phyloP scores from a whole-genome alignment of 2,113 vertebrate genomes.

The Lates calcarifer region DNA sequence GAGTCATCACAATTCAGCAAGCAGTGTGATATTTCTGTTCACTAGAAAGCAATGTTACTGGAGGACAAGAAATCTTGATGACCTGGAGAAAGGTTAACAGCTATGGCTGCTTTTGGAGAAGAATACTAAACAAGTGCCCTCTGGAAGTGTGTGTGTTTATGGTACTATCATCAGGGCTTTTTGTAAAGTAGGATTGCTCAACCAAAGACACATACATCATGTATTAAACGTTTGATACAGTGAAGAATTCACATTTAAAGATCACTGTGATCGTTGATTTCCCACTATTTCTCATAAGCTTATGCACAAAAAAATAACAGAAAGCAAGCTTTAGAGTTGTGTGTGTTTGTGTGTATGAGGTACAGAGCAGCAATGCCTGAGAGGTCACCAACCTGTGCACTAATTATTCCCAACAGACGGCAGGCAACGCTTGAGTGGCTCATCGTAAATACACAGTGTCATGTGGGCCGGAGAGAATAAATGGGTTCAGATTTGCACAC shows the following conservation, averaged over 20 bases:
- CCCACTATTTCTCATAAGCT: neutral
- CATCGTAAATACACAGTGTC: conserved; percentile 65
- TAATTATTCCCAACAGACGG: conserved; percentile 73
- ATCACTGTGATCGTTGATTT: neutral
- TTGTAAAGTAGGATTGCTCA: neutral
- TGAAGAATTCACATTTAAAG: neutral
- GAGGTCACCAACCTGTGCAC: conserved; percentile 72
- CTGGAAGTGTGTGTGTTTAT: neutral
- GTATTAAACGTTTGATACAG: neutral
- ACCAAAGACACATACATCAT: neutral
- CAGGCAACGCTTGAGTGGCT: conserved; percentile 55
- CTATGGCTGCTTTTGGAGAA: conserved; percentile 2
- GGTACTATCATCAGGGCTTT: neutral
- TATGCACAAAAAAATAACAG: conserved; percentile 16
- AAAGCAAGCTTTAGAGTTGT: neutral
- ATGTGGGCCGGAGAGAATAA: conserved; percentile 47
- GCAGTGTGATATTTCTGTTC: conserved; percentile 35
- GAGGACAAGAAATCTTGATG: conserved; percentile 56
- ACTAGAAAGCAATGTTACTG: conserved; percentile 49
- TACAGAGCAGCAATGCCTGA: conserved; percentile 26
- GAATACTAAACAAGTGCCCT: conserved; percentile 29
- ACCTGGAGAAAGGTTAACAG: conserved; percentile 50
- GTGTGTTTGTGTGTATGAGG: neutral
- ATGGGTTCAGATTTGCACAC: conserved; percentile 42
- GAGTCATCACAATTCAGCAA: conserved; percentile 62